phyloP scores from a whole-genome alignment of 2,888 invertebrate species.

The Trichogramma evanescens region DNA sequence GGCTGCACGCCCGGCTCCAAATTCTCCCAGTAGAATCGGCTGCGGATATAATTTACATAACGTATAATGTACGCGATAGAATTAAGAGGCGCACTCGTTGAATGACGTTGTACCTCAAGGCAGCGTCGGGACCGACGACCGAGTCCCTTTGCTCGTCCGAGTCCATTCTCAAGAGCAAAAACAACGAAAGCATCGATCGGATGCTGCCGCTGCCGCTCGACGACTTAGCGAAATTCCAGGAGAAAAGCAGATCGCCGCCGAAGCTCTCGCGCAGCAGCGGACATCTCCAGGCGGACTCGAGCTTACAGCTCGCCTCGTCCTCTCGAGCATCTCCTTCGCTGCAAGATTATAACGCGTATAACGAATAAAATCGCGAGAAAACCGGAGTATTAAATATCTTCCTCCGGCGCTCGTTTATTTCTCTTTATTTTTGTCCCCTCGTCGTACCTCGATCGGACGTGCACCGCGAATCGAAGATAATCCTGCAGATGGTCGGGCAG shows the following conservation, averaged over 20 bases:
- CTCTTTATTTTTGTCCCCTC: no score
- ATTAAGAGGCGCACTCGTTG: background rate
- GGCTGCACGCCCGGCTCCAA: background rate
- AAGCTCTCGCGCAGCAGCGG: conserved; percentile 50
- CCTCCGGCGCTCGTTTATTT: no score
- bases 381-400: no score
- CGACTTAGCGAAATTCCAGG: conserved; percentile 50
- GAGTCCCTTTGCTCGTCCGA: conserved; percentile 36
- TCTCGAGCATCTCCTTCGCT: background rate
- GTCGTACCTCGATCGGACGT: no score
- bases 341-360: no score
- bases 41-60: background rate
- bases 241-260: conserved; percentile 47
- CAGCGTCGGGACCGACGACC: background rate
- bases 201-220: no score
- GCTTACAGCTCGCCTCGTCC: conserved; percentile 1
- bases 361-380: no score
- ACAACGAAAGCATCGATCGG: conserved; percentile 48
- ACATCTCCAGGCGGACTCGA: conserved; percentile 48
- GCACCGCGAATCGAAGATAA: no score
- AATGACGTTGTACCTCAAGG: conserved; percentile 8
- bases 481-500: no score
- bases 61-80: background rate
- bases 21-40: conserved; percentile 4
- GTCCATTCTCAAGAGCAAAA: conserved; percentile 45